Base-by-base conservation (phyloP, 2,797 vertebrate species). In the Tragopan temminckii region DNA sequence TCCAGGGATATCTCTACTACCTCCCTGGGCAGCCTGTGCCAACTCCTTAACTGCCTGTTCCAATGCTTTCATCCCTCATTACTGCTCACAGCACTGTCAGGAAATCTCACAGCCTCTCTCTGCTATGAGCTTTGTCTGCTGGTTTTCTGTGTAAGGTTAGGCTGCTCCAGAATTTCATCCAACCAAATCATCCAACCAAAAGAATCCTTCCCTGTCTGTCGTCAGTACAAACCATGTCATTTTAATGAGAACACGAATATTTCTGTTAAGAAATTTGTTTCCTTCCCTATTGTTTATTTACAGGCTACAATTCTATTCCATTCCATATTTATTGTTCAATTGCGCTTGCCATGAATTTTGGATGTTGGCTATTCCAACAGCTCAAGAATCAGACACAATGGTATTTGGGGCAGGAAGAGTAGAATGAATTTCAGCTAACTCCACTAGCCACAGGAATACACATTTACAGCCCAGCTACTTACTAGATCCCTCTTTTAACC, bases 71-170 rank as follows among this genome's bases (percentile, higher is more conserved):
- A 31, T 36, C 69, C 36, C 6, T 38, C 25, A 33, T 20, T 46
- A 4, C 31, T 31, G 5, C 7, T 48, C 35, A 7, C 40, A 83
- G 19, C 15, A 2, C 8, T 27, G 36, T 40, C 27, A 38, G 27
- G 36, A 52, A 52, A 52, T 14, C 27, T 69, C 19, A 52, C 31
- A 17, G 27, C 19, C 14, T n/a, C 35, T 40, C 20, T 23, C 20
- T 31, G 2, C 21, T 31, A 2, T 9, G 13, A 50, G 3, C 0
- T 0, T 4, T 25, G 2, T 19, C 21, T 4, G 0, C 21, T 35
- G 12, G 6, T 31, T 55, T 55, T 50, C 43, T 38, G 9, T 11
- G 17, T 29, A n/a, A 90, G 11, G 3, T 31, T 31, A 63, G 42
- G 25, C 12, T 85, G 55, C 36, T 85, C 29, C 45, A 61, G 33